phyloP scores from a whole-genome alignment of 2,888 invertebrate genomes.

The Pseudococcus longispinus region DNA sequence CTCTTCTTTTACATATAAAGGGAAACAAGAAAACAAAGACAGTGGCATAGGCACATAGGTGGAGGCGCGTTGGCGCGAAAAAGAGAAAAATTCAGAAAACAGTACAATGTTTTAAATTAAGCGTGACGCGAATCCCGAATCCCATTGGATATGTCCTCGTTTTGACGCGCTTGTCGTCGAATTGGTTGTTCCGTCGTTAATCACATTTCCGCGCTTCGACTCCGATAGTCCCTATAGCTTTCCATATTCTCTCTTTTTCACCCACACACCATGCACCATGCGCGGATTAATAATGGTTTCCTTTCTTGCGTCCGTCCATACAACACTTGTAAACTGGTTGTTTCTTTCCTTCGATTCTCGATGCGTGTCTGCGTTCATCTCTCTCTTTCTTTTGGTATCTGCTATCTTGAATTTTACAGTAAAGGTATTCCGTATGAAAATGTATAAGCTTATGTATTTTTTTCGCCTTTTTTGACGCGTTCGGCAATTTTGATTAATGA shows the following conservation, averaged over 20 bases:
- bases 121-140: constrained; percentile 52
- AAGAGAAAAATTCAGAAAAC: constrained; percentile 28
- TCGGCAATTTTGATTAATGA: constrained; percentile 39
- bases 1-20: constrained; percentile 29
- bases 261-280: constrained; percentile 39
- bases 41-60: not conserved
- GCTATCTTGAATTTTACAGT: not conserved
- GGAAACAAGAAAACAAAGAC: constrained; percentile 37
- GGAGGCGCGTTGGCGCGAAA: constrained; percentile 13
- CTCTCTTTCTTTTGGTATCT: not conserved
- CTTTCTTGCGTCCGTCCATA: not conserved
- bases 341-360: constrained; percentile 7
- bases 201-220: constrained; percentile 48
- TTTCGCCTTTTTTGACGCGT: not conserved
- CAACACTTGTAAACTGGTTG: constrained; percentile 54
- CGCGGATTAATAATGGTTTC: constrained; percentile 48
- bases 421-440: not conserved
- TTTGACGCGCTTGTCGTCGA: constrained; percentile 54
- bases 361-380: not conserved
- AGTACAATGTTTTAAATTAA: constrained; percentile 48
- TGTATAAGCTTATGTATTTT: not conserved
- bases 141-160: constrained; percentile 49
- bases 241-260: constrained; percentile 50
- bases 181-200: constrained; percentile 56
- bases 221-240: constrained; percentile 42